These are phyloP conservation scores for Macrosoma leucophasiata DNA, from an alignment of 2,888 invertebrate species.

Conservation along the genomic window DNA sequence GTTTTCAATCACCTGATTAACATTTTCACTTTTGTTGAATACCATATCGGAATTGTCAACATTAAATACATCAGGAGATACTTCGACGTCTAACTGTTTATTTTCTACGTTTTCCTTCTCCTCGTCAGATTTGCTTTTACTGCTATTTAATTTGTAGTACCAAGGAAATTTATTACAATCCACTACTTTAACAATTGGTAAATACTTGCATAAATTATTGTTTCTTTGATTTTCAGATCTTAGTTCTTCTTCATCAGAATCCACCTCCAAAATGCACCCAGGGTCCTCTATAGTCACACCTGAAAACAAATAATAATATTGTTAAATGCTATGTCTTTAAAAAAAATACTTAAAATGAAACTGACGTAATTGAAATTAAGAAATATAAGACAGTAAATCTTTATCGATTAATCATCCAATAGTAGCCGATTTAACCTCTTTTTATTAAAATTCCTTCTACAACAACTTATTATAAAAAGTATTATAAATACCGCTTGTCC, in stretches of 20 bases:
- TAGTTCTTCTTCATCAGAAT: neutral
- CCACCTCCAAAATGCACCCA: slow-evolving; percentile 8
- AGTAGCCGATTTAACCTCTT: too few species aligned
- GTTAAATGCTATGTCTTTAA: too few species aligned
- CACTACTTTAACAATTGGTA: slow-evolving; percentile 23
- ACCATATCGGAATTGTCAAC: neutral
- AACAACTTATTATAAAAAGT: too few species aligned
- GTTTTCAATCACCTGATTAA: neutral
- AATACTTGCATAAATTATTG: too few species aligned
- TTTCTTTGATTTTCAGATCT: too few species aligned
- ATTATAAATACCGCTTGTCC: too few species aligned
- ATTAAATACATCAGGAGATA: neutral
- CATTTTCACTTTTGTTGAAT: neutral
- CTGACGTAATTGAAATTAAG: too few species aligned
- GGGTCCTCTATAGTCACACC: slow-evolving; percentile 10
- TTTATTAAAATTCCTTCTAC: too few species aligned
- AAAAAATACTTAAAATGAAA: too few species aligned
- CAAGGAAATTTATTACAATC: slow-evolving; percentile 23
- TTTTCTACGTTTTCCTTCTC: neutral
- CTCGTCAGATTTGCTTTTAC: neutral
- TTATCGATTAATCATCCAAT: too few species aligned
- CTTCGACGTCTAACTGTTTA: neutral
- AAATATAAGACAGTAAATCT: too few species aligned
- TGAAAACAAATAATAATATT: slow-evolving; percentile 2
- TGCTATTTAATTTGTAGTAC: slow-evolving; percentile 11